Conservation (phyloP, 2,797 vertebrate genomes). For the Trematomus bernacchii region DNA sequence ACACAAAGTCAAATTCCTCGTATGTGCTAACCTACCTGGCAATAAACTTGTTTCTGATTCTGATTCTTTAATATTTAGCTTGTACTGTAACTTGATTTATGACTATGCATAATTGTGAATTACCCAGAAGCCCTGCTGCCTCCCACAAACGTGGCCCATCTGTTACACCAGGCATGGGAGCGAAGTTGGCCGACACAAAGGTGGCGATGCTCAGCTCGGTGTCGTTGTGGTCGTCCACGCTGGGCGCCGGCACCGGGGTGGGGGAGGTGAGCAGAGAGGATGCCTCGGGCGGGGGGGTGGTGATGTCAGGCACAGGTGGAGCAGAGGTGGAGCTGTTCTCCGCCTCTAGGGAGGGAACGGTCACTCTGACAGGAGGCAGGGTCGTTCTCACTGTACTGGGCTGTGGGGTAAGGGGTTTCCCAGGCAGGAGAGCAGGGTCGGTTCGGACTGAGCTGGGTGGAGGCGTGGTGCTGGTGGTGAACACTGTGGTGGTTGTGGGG, state of each 20-base stretch:
- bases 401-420: slow-evolving; percentile 41
- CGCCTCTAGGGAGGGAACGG: slow-evolving; percentile 24
- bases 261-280: slow-evolving; percentile 37
- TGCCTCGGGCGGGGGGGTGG: slow-evolving; percentile 21
- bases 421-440: neutral
- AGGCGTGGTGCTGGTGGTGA: slow-evolving; percentile 28
- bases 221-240: slow-evolving; percentile 44
- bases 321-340: slow-evolving; percentile 57
- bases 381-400: slow-evolving; percentile 19
- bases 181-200: slow-evolving; percentile 80
- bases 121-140: slow-evolving; percentile 82
- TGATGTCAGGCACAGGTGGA: slow-evolving; percentile 39
- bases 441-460: slow-evolving; percentile 34
- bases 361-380: slow-evolving; percentile 19
- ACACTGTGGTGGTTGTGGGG: slow-evolving; percentile 20
- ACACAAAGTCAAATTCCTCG: too few relatives aligned
- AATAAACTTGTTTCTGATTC: too few relatives aligned
- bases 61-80: neutral
- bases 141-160: slow-evolving; percentile 81
- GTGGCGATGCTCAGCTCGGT: slow-evolving; percentile 72
- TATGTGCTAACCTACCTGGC: too few relatives aligned
- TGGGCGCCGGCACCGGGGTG: slow-evolving; percentile 31
- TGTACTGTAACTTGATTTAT: neutral
- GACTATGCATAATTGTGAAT: slow-evolving; percentile 12
- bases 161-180: slow-evolving; percentile 84